Evolutionary conservation across 2,888 invertebrate genomes (phyloP).

Genomic region (Elgonia sp.): DNA sequence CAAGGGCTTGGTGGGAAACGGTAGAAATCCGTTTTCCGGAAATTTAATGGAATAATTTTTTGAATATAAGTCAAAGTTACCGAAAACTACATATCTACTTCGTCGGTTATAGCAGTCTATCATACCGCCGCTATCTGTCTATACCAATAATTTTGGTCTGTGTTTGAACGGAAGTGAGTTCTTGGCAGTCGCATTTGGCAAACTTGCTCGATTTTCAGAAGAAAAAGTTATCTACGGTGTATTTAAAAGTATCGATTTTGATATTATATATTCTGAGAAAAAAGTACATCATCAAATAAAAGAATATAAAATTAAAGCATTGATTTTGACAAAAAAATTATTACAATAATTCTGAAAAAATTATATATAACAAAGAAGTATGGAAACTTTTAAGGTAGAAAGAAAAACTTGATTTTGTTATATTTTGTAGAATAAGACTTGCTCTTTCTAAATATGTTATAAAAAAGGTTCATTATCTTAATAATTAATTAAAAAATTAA

Average conservation of each 20-base stretch:
- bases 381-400: no score
- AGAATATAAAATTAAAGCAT: no score
- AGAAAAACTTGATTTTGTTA: no score
- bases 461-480: no score
- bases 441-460: no score
- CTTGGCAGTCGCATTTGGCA: constrained; percentile 53
- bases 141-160: constrained; percentile 48
- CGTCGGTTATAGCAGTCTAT: constrained; percentile 40
- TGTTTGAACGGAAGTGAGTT: constrained; percentile 28
- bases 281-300: no score
- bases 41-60: constrained; percentile 51
- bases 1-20: neutral
- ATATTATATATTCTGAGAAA: neutral
- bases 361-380: no score
- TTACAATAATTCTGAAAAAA: no score
- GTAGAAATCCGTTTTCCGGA: neutral
- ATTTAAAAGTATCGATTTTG: constrained; percentile 35
- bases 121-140: constrained; percentile 47
- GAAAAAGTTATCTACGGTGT: constrained; percentile 27
- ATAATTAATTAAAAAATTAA: no score
- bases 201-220: constrained; percentile 24
- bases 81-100: constrained; percentile 45
- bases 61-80: constrained; percentile 43
- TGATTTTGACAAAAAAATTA: no score
- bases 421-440: no score